Conservation (phyloP, 2,888 invertebrate genomes). For the Aphrophora alni region DNA sequence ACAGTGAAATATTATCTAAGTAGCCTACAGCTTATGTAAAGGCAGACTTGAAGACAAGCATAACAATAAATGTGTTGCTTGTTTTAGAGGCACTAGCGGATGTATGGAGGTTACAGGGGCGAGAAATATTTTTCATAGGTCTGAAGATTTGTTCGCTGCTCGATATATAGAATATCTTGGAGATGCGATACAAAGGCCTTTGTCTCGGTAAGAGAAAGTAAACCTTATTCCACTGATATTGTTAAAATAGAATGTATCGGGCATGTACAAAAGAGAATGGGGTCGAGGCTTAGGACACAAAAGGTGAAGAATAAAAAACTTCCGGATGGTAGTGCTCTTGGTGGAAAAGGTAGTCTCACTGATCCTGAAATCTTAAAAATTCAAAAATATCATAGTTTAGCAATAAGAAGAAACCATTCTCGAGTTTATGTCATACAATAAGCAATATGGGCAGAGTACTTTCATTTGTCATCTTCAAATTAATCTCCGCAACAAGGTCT, state of each 20-base stretch:
- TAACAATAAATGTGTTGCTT: constrained; percentile 35
- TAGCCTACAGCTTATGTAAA: constrained; percentile 38
- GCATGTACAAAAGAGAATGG: constrained; percentile 41
- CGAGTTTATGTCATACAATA: background rate
- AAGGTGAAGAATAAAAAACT: constrained; percentile 15
- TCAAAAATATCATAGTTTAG: background rate
- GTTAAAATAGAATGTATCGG: constrained; percentile 18
- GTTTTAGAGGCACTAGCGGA: constrained; percentile 39
- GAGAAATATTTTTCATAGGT: constrained; percentile 37
- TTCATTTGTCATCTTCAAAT: background rate
- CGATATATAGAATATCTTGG: constrained; percentile 35
- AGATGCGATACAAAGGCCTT: constrained; percentile 19
- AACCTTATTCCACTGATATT: constrained; percentile 27
- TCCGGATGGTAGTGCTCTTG: background rate
- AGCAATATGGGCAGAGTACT: background rate
- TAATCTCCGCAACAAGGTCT: background rate
- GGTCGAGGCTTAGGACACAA: constrained; percentile 13
- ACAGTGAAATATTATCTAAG: constrained; percentile 37
- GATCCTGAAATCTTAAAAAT: constrained; percentile 8
- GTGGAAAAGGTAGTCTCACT: constrained; percentile 6
- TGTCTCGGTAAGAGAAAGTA: constrained; percentile 11
- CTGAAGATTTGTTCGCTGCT: constrained; percentile 27
- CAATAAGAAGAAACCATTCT: background rate
- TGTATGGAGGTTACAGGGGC: constrained; percentile 44
- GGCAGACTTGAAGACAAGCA: constrained; percentile 18